A percentile compares a stretch with the other conserved stretches of the same genome.
Conservation (phyloP, 2,888 invertebrate species). For the Orthosia gracilis region DNA sequence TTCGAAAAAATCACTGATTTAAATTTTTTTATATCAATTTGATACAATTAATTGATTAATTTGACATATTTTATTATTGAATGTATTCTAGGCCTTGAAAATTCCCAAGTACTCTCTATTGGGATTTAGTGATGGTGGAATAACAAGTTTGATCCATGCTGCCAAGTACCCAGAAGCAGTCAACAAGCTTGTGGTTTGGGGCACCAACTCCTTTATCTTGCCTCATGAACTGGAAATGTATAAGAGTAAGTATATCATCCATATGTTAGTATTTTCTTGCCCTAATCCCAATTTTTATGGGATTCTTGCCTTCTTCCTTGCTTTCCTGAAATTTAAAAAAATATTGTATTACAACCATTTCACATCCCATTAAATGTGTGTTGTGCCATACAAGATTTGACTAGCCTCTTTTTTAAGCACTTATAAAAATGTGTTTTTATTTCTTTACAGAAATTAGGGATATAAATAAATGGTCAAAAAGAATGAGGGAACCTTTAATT, state of each 20-base stretch:
- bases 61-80: not conserved
- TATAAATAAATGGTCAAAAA: conserved; percentile 95
- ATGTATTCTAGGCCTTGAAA: conserved; percentile 89
- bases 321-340: not conserved
- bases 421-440: not conserved
- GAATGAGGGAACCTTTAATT: conserved; percentile 94
- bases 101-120: conserved; percentile 94
- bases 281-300: not conserved
- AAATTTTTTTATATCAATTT: not conserved
- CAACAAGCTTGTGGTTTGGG: conserved; percentile 95
- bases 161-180: conserved; percentile 93
- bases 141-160: conserved; percentile 94
- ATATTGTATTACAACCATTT: too few species aligned
- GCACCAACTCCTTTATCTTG: conserved; percentile 94
- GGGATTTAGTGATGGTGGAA: conserved; percentile 98
- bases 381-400: too few species aligned
- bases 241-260: conserved; percentile 72
- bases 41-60: too few species aligned
- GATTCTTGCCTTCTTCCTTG: not conserved
- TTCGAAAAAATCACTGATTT: too few species aligned
- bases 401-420: not conserved
- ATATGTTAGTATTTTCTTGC: not conserved
- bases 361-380: too few species aligned
- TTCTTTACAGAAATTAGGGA: conserved; percentile 92
- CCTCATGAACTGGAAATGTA: conserved; percentile 92